These are phyloP conservation scores for Drosophila athabasca DNA, from an alignment of 1,140 invertebrate genomes.

Conservation along the genomic window DNA sequence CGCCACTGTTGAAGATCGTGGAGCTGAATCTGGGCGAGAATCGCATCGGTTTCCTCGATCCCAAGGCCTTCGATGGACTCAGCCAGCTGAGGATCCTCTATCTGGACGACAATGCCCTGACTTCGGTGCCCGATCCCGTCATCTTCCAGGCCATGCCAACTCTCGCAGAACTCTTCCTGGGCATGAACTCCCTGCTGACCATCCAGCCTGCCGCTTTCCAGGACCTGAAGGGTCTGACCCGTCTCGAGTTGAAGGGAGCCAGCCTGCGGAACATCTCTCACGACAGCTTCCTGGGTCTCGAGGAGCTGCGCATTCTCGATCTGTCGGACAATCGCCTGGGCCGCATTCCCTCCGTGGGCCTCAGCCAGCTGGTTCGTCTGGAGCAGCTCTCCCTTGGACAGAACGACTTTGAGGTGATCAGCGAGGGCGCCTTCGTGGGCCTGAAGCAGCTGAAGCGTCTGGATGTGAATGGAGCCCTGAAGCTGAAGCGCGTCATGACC, in stretches of 20 bases:
- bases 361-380: slow-evolving; percentile 88
- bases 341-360: slow-evolving; percentile 89
- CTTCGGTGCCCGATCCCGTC: slow-evolving; percentile 87
- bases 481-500: slow-evolving; percentile 88
- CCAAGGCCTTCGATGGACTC: slow-evolving; percentile 92
- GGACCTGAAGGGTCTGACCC: slow-evolving; percentile 89
- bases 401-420: slow-evolving; percentile 89
- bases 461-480: slow-evolving; percentile 90
- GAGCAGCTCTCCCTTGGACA: slow-evolving; percentile 92
- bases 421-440: slow-evolving; percentile 90
- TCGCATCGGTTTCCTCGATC: slow-evolving; percentile 91
- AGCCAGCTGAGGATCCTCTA: slow-evolving; percentile 90
- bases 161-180: slow-evolving; percentile 92
- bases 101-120: slow-evolving; percentile 93
- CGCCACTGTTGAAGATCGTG: slow-evolving; percentile 89
- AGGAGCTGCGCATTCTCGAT: slow-evolving; percentile 89
- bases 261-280: slow-evolving; percentile 90
- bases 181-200: slow-evolving; percentile 90
- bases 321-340: slow-evolving; percentile 91
- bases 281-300: slow-evolving; percentile 90
- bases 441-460: slow-evolving; percentile 90
- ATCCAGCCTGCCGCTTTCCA: slow-evolving; percentile 91
- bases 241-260: slow-evolving; percentile 91
- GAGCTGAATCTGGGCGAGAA: slow-evolving; percentile 95
- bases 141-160: slow-evolving; percentile 90